A percentile compares a stretch with the other conserved stretches of the same genome.
Evolutionary conservation across 1,140 invertebrate species (phyloP).

Genomic region (Drosophila kohkoa): DNA sequence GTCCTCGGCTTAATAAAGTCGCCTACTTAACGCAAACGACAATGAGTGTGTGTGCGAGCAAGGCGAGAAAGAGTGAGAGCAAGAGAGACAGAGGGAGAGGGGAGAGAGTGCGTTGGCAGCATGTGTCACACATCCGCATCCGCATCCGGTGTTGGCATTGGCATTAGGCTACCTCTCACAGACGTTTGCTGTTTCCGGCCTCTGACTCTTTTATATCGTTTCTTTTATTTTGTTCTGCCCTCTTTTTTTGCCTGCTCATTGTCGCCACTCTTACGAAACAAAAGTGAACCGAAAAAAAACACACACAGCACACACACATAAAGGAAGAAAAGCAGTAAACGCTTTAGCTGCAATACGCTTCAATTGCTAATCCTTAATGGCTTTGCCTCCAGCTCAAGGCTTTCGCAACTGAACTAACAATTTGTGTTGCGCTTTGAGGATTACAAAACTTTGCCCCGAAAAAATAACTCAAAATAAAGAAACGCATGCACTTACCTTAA

Average conservation of each 20-base stretch:
- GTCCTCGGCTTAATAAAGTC: constrained; percentile 81
- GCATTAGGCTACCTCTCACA: constrained; percentile 54
- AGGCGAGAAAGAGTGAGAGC: background rate
- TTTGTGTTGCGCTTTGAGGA: constrained; percentile 4
- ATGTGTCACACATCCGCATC: constrained; percentile 80
- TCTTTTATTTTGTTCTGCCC: constrained; percentile 47
- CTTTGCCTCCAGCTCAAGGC: constrained; percentile 1
- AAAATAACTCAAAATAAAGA: background rate
- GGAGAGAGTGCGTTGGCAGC: constrained; percentile 19
- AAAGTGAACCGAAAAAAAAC: too few relatives aligned
- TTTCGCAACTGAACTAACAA: constrained; percentile 1
- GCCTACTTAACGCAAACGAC: constrained; percentile 75
- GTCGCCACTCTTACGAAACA: constrained; percentile 4
- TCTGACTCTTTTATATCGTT: constrained; percentile 63
- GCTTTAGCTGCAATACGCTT: constrained; percentile 3
- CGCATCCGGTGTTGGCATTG: constrained; percentile 79
- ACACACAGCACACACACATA: background rate
- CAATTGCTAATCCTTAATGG: constrained; percentile 14
- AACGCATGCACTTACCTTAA: background rate
- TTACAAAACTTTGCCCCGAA: background rate
- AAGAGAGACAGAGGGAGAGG: too few relatives aligned
- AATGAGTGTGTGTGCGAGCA: constrained; percentile 58
- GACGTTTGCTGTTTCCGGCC: constrained; percentile 70
- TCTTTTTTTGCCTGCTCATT: constrained; percentile 42
- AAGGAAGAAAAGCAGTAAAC: background rate